Percentiles rank a stretch among this genome's conserved stretches.
Conservation (phyloP, 2,113 vertebrate species). For the Fregetta grallaria region DNA sequence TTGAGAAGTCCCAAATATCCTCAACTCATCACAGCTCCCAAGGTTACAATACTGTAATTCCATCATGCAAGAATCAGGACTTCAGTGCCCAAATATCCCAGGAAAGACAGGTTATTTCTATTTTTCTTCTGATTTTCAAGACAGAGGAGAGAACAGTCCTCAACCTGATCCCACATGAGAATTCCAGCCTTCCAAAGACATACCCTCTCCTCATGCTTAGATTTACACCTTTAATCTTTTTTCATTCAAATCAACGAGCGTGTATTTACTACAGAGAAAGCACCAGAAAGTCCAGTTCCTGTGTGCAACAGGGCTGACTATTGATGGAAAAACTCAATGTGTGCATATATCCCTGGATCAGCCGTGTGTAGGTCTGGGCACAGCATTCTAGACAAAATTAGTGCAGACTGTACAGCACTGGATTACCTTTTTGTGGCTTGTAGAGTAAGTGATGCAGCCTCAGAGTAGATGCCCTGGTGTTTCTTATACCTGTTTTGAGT, state of each 20-base stretch:
- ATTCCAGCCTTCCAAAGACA: neutral
- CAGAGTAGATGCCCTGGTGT: neutral
- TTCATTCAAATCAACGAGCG: rapidly evolving
- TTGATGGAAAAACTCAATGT: neutral
- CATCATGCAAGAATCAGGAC: neutral
- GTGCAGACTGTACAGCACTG: too few relatives aligned
- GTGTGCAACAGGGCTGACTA: neutral
- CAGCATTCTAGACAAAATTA: neutral
- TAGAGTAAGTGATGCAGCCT: neutral
- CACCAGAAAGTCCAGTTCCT: neutral
- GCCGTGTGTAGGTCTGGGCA: neutral
- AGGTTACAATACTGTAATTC: neutral
- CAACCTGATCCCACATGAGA: neutral
- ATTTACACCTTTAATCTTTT: neutral
- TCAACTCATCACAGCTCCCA: neutral
- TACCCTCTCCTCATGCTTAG: neutral
- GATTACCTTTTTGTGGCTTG: neutral
- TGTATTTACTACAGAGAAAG: neutral
- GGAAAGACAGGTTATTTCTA: neutral
- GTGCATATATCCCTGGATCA: neutral
- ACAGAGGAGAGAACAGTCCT: neutral
- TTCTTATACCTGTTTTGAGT: neutral
- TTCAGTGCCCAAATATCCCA: neutral
- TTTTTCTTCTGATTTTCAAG: neutral
- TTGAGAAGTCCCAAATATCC: neutral